Base-by-base conservation (phyloP, 2,113 vertebrate genomes). In the Seriola aureovittata region DNA sequence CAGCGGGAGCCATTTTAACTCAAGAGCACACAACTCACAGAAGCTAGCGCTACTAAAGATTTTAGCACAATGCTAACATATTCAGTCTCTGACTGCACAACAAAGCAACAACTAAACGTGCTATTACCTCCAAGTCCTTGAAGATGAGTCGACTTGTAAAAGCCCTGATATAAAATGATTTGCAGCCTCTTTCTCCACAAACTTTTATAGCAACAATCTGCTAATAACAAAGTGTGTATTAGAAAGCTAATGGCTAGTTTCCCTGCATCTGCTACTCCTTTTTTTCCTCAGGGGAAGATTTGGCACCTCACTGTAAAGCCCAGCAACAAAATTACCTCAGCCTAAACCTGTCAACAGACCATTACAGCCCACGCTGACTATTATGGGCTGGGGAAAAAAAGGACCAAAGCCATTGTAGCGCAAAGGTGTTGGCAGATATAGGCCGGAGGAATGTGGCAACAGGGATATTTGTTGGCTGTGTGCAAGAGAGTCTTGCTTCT, bases 341-440 rank as follows among this genome's bases (percentile, higher is more conserved):
- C 88, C 93, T 93, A 92, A 94, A 95, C 90, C 94, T 96, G 94
- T 96, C 95, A 95, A 91, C 95, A 94, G 83, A 91, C 93, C 94
- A 93, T 96, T 95, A 95, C 91, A 90, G 90, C 90, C 91, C 92
- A 89, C 87, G 80, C 92, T 86, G 89, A 91, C 93, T 93, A 93
- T 94, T 93, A 94, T 86, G 77, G 89, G 81, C 90, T 84, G 89
- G 82, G 79, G 84, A 66, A 19, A 64, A 69, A 84, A 86, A 84
- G 87, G 87, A 77, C 79, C 90, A 91, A 88, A 93, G 84, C 87
- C 92, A 90, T 87, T 91, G 91, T 94, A 92, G 94, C 94, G 81
- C 90, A 89, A 93, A 95, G 94, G 95, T 95, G 95, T 94, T 96
- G 95, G 94, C 95, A 95, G 95, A 95, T 90, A 86, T 89, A 91